These are phyloP conservation scores for Onychostoma macrolepis DNA, from an alignment of 2,113 vertebrate species.

Conservation along the genomic window DNA sequence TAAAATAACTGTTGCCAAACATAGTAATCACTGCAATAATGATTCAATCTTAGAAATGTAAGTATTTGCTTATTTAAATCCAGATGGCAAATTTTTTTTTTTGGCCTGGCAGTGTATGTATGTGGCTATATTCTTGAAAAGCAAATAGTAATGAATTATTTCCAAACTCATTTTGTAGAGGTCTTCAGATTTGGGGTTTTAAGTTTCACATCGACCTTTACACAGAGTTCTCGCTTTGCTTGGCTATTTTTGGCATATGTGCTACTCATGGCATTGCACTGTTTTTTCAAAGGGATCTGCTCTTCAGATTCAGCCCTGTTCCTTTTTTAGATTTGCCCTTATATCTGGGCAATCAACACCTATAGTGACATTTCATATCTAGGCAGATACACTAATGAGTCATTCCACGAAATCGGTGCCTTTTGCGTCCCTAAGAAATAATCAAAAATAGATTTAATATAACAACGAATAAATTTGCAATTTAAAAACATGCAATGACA, in stretches of 20 bases:
- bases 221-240: conserved; percentile 68
- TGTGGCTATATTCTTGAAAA: not conserved
- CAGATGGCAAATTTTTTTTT: no score
- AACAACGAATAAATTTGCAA: no score
- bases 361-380: not conserved
- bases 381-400: not conserved
- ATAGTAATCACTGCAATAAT: not conserved
- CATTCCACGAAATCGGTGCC: no score
- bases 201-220: conserved; percentile 73
- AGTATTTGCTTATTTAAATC: not conserved
- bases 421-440: no score
- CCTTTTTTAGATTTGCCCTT: not conserved
- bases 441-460: no score
- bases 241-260: conserved; percentile 70
- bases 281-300: conserved; percentile 63
- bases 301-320: not conserved
- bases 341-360: not conserved
- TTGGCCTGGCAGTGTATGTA: not conserved
- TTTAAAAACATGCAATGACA: no score
- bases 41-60: not conserved
- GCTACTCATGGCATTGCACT: conserved; percentile 59
- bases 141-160: not conserved
- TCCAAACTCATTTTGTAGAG: not conserved
- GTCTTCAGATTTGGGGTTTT: conserved; percentile 27
- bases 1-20: not conserved